A percentile compares a stretch with the other conserved stretches of the same genome.
These are phyloP conservation scores for Leptobrachium leishanense DNA, from an alignment of 2,113 vertebrate genomes.

Conservation along the genomic window DNA sequence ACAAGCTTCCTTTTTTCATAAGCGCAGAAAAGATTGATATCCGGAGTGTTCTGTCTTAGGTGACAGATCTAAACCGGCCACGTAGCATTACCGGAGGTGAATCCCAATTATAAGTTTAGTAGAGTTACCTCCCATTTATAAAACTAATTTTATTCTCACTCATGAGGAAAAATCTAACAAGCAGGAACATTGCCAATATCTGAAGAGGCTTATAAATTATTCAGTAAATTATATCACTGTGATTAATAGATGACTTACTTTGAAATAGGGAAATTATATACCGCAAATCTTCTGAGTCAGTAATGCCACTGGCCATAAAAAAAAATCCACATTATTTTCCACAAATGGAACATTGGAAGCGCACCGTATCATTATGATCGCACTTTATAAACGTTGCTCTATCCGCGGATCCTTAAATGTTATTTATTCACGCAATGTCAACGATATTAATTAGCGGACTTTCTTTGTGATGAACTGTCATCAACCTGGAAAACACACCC, in stretches of 20 bases:
- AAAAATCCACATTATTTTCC: not conserved
- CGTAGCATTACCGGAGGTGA: not conserved
- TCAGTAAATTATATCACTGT: slow-evolving; percentile 9
- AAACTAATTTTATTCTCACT: slow-evolving; percentile 2
- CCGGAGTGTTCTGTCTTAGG: not conserved
- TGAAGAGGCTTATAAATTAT: slow-evolving; percentile 10
- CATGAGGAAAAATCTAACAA: slow-evolving; percentile 4
- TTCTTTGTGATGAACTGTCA: slow-evolving; percentile 26
- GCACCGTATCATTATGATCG: not conserved
- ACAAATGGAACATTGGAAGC: not conserved
- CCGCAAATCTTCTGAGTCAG: slow-evolving; percentile 14
- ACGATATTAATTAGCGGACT: slow-evolving; percentile 21
- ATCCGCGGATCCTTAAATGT: too few relatives aligned
- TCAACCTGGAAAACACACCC: not conserved
- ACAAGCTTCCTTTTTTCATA: too few relatives aligned
- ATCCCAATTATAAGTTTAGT: not conserved
- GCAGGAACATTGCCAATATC: not conserved
- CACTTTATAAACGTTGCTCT: not conserved
- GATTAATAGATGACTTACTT: slow-evolving; percentile 34
- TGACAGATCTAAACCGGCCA: slow-evolving; percentile 3
- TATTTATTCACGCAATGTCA: not conserved
- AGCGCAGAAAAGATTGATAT: not conserved
- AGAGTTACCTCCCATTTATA: not conserved
- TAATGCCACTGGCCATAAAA: not conserved
- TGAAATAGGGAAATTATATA: slow-evolving; percentile 32